A percentile compares a stretch with the other conserved stretches of the same genome.
These are phyloP conservation scores for Melanotaenia parkinsoni DNA, from an alignment of 2,797 vertebrate genomes.

Conservation along the genomic window DNA sequence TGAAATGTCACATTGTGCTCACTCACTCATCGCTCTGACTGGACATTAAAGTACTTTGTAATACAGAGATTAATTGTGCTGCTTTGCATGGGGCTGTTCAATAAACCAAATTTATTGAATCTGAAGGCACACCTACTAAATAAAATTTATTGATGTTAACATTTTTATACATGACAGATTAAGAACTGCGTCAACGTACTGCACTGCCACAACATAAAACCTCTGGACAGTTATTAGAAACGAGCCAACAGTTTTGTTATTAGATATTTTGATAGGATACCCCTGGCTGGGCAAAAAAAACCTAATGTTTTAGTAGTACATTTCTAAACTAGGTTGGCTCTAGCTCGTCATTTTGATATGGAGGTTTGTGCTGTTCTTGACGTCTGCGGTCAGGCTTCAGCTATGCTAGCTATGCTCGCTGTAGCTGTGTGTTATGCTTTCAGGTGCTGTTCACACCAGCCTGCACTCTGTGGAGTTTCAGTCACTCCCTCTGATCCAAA, in stretches of 20 bases:
- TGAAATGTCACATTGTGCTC: neutral
- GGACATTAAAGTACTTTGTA: conserved; percentile 5
- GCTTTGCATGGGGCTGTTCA: neutral
- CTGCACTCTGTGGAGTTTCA: conserved; percentile 23
- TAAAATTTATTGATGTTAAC: no score
- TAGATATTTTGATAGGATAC: neutral
- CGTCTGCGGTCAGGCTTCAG: neutral
- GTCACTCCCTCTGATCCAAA: conserved; percentile 25
- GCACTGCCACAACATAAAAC: neutral
- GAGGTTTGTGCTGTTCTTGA: neutral
- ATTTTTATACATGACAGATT: neutral
- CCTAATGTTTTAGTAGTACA: neutral
- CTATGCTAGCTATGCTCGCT: neutral
- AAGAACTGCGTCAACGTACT: neutral
- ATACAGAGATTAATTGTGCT: neutral
- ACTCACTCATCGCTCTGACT: neutral
- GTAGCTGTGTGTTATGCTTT: conserved; percentile 5
- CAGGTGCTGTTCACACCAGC: conserved; percentile 27
- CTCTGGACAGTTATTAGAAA: neutral
- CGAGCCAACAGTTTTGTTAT: neutral
- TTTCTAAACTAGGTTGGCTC: neutral
- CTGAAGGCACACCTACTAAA: neutral
- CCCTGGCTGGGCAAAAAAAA: no score
- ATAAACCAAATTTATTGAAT: neutral
- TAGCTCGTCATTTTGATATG: neutral